Conservation (phyloP, 92 coral and sea anemone genomes). For the Zoanthus gigantus region DNA sequence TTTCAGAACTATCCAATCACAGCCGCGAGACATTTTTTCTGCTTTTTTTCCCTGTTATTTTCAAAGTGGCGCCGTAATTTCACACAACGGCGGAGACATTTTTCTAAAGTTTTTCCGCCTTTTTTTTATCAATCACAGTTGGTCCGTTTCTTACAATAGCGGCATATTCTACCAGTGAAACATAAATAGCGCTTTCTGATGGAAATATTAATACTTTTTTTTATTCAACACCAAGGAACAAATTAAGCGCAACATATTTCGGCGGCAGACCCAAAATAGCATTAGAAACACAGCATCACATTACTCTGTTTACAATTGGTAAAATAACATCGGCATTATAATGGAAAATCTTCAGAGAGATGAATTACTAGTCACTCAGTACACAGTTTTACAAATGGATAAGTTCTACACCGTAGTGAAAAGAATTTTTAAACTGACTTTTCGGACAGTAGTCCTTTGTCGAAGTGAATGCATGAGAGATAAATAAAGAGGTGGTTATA, state of each 20-base stretch:
- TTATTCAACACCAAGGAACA: constrained; percentile 29
- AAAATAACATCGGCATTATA: constrained; percentile 43
- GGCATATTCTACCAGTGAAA: constrained; percentile 44
- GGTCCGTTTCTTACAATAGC: constrained; percentile 42
- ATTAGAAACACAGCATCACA: constrained; percentile 39
- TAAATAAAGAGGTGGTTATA: no score
- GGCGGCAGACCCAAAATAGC: neutral
- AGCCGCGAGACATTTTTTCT: no score
- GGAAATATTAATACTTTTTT: constrained; percentile 36
- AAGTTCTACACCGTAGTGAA: no score
- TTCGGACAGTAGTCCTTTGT: no score
- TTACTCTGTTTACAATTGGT: constrained; percentile 44
- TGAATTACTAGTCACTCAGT: constrained; percentile 13
- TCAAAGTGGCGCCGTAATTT: no score
- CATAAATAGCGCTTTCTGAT: constrained; percentile 30
- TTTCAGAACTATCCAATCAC: no score
- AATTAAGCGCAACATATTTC: neutral
- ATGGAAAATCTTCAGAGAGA: constrained; percentile 39
- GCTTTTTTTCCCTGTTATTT: no score
- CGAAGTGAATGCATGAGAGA: no score
- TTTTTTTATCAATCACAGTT: constrained; percentile 30
- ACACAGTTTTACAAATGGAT: neutral
- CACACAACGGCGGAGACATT: constrained; percentile 42
- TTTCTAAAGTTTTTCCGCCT: constrained; percentile 10
- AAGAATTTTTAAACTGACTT: no score